Percentiles rank a stretch among this genome's conserved stretches.
These are phyloP conservation scores for Nothoprocta pentlandii DNA, from an alignment of 2,113 vertebrate species.

Conservation along the genomic window DNA sequence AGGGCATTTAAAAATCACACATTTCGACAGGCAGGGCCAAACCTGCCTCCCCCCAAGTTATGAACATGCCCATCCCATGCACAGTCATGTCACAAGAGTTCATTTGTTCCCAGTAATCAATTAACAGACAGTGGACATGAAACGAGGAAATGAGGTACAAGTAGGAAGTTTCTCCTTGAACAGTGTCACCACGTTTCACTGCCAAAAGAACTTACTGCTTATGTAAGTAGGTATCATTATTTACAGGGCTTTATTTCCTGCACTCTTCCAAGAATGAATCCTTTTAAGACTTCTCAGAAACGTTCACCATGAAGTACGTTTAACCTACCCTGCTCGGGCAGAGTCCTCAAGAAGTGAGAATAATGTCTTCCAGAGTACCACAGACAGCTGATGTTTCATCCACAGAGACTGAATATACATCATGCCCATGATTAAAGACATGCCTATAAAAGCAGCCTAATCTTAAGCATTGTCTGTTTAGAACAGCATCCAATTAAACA, in stretches of 20 bases:
- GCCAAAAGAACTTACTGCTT: conserved; percentile 47
- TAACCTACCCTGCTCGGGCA: conserved; percentile 11
- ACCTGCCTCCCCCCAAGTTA: conserved; percentile 46
- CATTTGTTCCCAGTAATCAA: neutral
- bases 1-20: neutral
- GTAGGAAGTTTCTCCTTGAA: conserved; percentile 15
- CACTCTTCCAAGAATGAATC: conserved; percentile 60
- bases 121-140: conserved; percentile 7
- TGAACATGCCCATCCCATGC: neutral
- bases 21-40: conserved; percentile 27
- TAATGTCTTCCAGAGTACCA: conserved; percentile 54
- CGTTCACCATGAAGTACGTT: conserved; percentile 47
- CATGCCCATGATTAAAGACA: conserved; percentile 65
- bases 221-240: conserved; percentile 48
- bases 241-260: conserved; percentile 53
- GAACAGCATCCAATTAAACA: conserved; percentile 70
- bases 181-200: neutral
- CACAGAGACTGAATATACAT: conserved; percentile 53
- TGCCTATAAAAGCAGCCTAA: conserved; percentile 53
- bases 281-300: conserved; percentile 71
- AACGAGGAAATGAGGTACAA: conserved; percentile 46
- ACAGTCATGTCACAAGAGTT: neutral
- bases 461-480: conserved; percentile 54
- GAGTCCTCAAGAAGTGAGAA: conserved; percentile 31
- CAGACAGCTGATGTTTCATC: conserved; percentile 53